phyloP scores from a whole-genome alignment of 2,113 vertebrate species.

The Tricholaema leucomelas region DNA sequence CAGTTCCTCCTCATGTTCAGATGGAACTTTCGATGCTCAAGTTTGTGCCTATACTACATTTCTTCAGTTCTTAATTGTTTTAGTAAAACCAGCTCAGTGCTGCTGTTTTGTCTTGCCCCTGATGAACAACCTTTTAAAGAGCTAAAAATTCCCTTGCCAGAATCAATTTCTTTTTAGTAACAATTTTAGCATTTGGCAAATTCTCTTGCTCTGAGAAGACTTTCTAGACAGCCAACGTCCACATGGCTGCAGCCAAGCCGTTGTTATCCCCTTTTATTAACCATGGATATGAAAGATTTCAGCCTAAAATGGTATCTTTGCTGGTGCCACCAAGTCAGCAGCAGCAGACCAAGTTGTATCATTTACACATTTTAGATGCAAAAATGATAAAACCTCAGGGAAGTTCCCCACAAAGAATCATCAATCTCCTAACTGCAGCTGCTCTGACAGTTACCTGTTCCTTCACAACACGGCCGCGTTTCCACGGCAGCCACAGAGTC shows the following conservation, averaged over 20 bases:
- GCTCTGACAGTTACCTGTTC: neutral
- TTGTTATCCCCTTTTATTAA: neutral
- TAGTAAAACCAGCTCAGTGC: neutral
- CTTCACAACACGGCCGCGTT: neutral
- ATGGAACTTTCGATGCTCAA: too few species aligned
- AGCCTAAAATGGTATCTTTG: neutral
- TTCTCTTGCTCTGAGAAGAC: neutral
- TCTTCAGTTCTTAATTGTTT: neutral
- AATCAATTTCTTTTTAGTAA: neutral
- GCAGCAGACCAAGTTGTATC: neutral
- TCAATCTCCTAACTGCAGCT: neutral
- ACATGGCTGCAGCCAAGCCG: neutral
- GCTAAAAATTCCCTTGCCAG: neutral
- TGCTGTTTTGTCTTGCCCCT: neutral
- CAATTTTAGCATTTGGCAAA: neutral
- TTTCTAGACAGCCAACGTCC: neutral
- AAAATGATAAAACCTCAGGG: neutral
- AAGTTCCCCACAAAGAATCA: neutral
- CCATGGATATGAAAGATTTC: neutral
- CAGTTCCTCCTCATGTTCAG: too few species aligned
- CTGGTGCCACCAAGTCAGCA: neutral
- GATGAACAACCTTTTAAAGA: neutral
- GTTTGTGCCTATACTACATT: neutral
- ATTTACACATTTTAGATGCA: neutral
- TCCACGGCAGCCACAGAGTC: neutral